Percentiles rank a stretch among this genome's conserved stretches.
These are phyloP conservation scores for Carcharodon carcharias DNA, from an alignment of 2,797 vertebrate species.

Conservation along the genomic window DNA sequence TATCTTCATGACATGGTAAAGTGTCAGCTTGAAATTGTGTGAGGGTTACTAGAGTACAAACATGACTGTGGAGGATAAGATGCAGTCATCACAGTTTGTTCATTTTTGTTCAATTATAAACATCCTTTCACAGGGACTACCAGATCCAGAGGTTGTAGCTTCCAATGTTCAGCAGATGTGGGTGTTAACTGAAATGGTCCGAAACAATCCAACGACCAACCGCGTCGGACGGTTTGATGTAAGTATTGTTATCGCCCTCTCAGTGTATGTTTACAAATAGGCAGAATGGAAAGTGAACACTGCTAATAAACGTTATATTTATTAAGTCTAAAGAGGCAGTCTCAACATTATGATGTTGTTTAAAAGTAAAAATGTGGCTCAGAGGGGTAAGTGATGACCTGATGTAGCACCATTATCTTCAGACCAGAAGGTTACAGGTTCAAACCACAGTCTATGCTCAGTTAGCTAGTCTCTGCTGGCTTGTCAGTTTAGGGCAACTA, in stretches of 20 bases:
- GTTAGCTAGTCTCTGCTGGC: neutral
- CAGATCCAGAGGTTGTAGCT: constrained; percentile 75
- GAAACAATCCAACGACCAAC: constrained; percentile 70
- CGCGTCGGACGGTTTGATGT: constrained; percentile 88
- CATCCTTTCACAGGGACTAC: constrained; percentile 67
- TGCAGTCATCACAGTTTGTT: neutral
- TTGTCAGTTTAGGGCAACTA: neutral
- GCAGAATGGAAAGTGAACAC: neutral
- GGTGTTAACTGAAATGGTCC: constrained; percentile 89
- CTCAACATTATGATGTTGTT: neutral
- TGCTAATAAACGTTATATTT: neutral
- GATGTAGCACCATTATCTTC: neutral
- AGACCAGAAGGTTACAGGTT: neutral
- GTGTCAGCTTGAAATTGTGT: neutral
- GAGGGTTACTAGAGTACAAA: neutral
- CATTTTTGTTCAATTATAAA: neutral
- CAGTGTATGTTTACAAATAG: constrained; percentile 36
- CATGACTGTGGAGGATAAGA: neutral
- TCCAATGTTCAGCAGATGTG: constrained; percentile 93
- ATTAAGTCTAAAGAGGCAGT: neutral
- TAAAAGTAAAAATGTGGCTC: neutral
- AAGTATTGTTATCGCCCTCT: constrained; percentile 52
- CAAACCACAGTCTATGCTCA: neutral
- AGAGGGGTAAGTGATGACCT: neutral
- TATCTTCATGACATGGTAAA: neutral